Conservation (phyloP, 2,113 vertebrate genomes). For the Notechis scutatus region DNA sequence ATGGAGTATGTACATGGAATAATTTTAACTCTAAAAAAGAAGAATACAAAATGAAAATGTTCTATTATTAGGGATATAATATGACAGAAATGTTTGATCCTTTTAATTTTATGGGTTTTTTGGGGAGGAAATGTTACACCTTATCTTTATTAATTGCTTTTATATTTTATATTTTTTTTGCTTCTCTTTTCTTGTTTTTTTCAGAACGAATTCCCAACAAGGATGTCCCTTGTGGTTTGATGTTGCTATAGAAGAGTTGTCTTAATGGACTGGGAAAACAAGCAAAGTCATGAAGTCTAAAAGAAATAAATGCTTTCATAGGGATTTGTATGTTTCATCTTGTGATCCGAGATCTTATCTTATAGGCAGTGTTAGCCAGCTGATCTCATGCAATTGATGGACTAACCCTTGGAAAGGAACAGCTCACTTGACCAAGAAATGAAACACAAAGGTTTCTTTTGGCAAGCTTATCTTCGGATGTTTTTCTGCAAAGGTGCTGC, state of each 20-base stretch:
- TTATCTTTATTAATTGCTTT: slow-evolving; percentile 1
- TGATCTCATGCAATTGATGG: slow-evolving; percentile 19
- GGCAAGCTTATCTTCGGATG: slow-evolving; percentile 30
- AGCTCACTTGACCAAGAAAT: slow-evolving; percentile 26
- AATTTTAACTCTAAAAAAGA: not conserved
- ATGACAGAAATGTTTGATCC: not conserved
- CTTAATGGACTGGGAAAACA: slow-evolving; percentile 49
- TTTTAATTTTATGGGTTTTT: not conserved
- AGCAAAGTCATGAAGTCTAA: slow-evolving; percentile 53
- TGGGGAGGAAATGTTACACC: not conserved
- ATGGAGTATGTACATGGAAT: not conserved
- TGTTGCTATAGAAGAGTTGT: slow-evolving; percentile 47
- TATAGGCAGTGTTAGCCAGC: slow-evolving; percentile 32
- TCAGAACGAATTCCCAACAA: slow-evolving; percentile 78
- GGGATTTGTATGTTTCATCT: slow-evolving; percentile 48
- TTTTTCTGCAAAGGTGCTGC: slow-evolving; percentile 18
- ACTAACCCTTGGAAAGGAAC: slow-evolving; percentile 30
- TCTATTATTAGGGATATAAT: not conserved
- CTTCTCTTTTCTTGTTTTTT: slow-evolving; percentile 54
- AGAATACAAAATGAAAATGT: not conserved
- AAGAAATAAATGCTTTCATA: slow-evolving; percentile 45
- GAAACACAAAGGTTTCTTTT: not conserved
- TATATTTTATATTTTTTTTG: slow-evolving; percentile 46
- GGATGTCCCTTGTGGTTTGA: slow-evolving; percentile 83
- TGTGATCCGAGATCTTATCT: slow-evolving; percentile 37